Evolutionary conservation across 2,888 invertebrate genomes (phyloP).

Genomic region (Chydorus sphaericus): DNA sequence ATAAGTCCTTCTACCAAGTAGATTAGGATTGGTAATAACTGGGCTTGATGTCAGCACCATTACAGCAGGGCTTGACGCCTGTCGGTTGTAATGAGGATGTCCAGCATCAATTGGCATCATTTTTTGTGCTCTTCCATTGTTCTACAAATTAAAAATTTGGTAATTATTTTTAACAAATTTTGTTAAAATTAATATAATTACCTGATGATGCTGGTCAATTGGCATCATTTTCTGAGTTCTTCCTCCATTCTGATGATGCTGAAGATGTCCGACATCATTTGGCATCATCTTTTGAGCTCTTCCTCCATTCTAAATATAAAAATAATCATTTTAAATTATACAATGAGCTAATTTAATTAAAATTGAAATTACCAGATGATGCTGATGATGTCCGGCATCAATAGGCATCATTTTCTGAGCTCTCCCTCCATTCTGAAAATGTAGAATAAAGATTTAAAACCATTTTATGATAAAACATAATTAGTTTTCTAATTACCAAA

Average conservation of each 20-base stretch:
- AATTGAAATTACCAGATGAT: neutral
- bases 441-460: too few relatives aligned
- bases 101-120: neutral
- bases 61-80: neutral
- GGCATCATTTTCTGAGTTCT: too few relatives aligned
- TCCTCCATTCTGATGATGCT: too few relatives aligned
- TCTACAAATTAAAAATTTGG: too few relatives aligned
- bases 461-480: too few relatives aligned
- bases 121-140: too few relatives aligned
- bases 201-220: neutral
- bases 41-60: neutral
- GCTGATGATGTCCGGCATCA: neutral
- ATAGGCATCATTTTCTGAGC: too few relatives aligned
- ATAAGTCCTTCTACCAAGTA: conserved; percentile 25
- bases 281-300: neutral
- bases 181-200: neutral
- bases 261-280: neutral
- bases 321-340: too few relatives aligned
- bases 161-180: too few relatives aligned
- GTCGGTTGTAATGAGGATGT: neutral
- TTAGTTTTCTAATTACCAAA: neutral
- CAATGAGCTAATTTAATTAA: too few relatives aligned
- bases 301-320: too few relatives aligned
- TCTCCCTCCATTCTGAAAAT: too few relatives aligned
- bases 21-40: conserved; percentile 24